Conservation (phyloP, 2,797 vertebrate species). For the Poeciliopsis presidionis region DNA sequence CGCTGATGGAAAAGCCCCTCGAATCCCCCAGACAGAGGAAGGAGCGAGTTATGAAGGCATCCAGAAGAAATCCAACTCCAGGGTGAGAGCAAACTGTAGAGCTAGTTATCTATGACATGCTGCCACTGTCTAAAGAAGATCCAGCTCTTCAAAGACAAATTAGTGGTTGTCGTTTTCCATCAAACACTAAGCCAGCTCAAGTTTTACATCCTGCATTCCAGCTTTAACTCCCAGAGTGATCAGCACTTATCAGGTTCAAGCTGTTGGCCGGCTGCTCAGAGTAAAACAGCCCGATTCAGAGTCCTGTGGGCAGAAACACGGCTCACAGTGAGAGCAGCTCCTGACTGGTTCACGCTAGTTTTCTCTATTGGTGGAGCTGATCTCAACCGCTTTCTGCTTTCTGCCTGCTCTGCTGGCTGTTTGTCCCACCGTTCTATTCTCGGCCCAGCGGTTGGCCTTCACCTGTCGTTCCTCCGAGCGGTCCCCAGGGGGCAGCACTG, state of each 20-base stretch:
- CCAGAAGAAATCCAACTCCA: constrained; percentile 92
- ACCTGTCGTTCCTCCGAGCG: constrained; percentile 21
- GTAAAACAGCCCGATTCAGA: constrained; percentile 13
- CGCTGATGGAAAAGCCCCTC: constrained; percentile 90
- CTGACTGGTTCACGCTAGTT: constrained; percentile 2
- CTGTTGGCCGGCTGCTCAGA: constrained; percentile 14
- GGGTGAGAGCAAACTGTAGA: constrained; percentile 75
- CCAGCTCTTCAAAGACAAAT: background rate
- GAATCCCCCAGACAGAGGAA: constrained; percentile 87
- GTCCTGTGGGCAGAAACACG: constrained; percentile 10
- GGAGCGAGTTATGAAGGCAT: constrained; percentile 96
- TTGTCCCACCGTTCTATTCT: constrained; percentile 48
- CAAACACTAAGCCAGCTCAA: background rate
- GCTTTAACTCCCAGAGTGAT: background rate
- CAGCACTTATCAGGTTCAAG: background rate
- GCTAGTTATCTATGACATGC: background rate
- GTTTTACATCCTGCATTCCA: background rate
- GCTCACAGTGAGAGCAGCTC: background rate
- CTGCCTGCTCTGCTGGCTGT: constrained; percentile 26
- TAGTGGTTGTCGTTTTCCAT: background rate
- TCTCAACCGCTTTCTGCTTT: constrained; percentile 18
- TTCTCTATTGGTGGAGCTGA: constrained; percentile 18
- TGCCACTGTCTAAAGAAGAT: background rate
- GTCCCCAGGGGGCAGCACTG: constrained; percentile 7
- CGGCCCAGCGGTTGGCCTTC: constrained; percentile 37